Evolutionary conservation across 2,888 invertebrate species (phyloP).

Genomic region (Noctua fimbriata): DNA sequence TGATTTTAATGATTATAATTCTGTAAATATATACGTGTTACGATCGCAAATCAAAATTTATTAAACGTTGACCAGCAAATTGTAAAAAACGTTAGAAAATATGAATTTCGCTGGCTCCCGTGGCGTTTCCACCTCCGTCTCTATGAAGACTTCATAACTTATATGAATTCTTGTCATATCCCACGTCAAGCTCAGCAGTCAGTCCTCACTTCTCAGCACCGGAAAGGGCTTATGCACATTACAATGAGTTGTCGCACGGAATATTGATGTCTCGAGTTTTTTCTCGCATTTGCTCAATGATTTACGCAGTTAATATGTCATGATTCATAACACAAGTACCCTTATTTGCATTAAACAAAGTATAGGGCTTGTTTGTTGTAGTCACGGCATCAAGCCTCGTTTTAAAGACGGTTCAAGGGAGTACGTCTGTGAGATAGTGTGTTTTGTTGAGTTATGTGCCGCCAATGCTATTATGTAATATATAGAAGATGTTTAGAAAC

Average conservation of each 20-base stretch:
- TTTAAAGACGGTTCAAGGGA: slow-evolving; percentile 58
- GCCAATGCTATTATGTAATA: slow-evolving; percentile 17
- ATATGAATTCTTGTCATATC: slow-evolving; percentile 28
- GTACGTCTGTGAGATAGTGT: slow-evolving; percentile 23
- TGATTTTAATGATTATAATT: no score
- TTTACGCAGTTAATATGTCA: slow-evolving; percentile 58
- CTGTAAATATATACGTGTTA: no score
- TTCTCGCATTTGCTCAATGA: slow-evolving; percentile 48
- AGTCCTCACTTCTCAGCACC: slow-evolving; percentile 27
- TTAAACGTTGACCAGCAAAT: no score
- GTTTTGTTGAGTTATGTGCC: neutral
- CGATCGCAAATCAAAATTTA: no score
- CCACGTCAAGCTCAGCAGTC: neutral
- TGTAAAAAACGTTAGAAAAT: no score
- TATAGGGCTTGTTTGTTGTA: slow-evolving; percentile 25
- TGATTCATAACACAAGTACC: slow-evolving; percentile 46
- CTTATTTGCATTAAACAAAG: slow-evolving; percentile 60
- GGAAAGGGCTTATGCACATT: slow-evolving; percentile 51
- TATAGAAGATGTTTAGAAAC: neutral
- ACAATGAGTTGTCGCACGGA: slow-evolving; percentile 35
- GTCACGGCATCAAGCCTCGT: neutral
- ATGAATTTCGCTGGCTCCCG: no score
- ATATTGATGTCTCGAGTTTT: slow-evolving; percentile 47
- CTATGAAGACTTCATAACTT: neutral
- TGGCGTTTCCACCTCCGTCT: neutral